These are phyloP conservation scores for Sceliomorpha sp. DNA, from an alignment of 2,888 invertebrate species.

Conservation along the genomic window DNA sequence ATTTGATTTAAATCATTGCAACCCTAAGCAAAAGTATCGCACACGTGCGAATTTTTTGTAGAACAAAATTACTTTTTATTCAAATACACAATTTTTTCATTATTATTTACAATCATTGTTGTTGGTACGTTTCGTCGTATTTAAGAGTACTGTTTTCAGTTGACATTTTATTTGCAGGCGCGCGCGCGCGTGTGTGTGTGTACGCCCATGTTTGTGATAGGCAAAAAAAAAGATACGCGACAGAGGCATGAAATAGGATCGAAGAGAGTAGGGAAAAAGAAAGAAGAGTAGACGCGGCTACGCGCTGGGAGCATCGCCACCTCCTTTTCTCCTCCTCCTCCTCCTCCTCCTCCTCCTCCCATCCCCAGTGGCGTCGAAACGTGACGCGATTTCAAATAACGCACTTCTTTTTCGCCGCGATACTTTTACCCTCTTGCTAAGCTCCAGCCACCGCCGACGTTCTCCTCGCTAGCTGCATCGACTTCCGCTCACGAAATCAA, in stretches of 20 bases:
- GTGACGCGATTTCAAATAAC: slow-evolving; percentile 70
- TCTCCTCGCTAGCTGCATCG: slow-evolving; percentile 18
- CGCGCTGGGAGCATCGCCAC: slow-evolving; percentile 69
- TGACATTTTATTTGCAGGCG: no score
- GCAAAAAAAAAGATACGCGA: slow-evolving; percentile 44
- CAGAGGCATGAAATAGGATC: slow-evolving; percentile 49
- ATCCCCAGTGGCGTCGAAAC: slow-evolving; percentile 66
- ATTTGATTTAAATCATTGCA: no score
- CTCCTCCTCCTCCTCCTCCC: no score
- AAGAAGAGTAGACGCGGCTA: slow-evolving; percentile 47
- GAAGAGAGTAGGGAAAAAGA: slow-evolving; percentile 34
- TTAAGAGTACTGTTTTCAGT: no score
- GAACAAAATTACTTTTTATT: no score
- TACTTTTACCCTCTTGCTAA: slow-evolving; percentile 7
- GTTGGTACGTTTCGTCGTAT: no score
- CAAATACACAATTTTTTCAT: no score
- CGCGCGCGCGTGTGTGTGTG: no score
- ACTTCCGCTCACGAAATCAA: slow-evolving; percentile 28
- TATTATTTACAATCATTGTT: no score
- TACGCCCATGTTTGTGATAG: no score
- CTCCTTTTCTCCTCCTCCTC: slow-evolving; percentile 67
- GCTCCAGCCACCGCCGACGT: slow-evolving; percentile 1
- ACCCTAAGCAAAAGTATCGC: no score
- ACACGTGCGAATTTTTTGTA: no score
- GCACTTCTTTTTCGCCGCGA: slow-evolving; percentile 50